Base-by-base conservation (phyloP, 2,113 vertebrate species). In the Larimichthys polyactis region DNA sequence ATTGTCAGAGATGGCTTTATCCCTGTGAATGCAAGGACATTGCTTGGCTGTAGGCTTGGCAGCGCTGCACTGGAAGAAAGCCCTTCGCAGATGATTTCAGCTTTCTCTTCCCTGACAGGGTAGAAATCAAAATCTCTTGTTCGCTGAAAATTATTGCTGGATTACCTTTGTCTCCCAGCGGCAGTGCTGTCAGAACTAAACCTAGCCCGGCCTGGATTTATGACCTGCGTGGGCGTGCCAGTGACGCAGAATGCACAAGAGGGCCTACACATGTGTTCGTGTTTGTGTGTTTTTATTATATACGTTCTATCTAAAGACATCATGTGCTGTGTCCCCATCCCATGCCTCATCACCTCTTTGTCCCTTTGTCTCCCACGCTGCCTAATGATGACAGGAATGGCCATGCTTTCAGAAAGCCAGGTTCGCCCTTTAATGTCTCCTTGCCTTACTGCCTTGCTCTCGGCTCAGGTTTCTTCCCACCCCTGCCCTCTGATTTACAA, bases 401-500 rank as follows among this genome's bases (percentile, higher is more conserved):
- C 69, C 66, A 11, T 43, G 71, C 63, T 81, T 78, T 43, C 51
- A 3, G 24, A 68, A 46, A 85, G 58, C 81, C 79, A 76, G 79
- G 82, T 87, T 88, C 87, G 82, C 90, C 77, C 84, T 89, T 88
- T 92, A 83, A 95, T 89, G 90, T 90, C 82, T 90, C 78, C 85
- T 87, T 74, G 74, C 82, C 83, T 91, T 84, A 69, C 88, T 90
- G 29, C 72, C 75, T 81, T 49, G 68, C 84, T 85, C 75, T 65
- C 14, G 73, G 88, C 86, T 92, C 83, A 79, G 84, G 88, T 95
- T 91, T 87, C 85, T 49, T 71, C 74, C 54, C 76, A 48, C 57
- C 79, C 78, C 74, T 58, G 20, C 79, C 49, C 71, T 91, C 90
- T 94, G 93, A 95, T 94, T 94, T 95, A 94, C 94, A 93, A 84